phyloP scores from a whole-genome alignment of 2,113 vertebrate genomes.

The Cepphus grylle region DNA sequence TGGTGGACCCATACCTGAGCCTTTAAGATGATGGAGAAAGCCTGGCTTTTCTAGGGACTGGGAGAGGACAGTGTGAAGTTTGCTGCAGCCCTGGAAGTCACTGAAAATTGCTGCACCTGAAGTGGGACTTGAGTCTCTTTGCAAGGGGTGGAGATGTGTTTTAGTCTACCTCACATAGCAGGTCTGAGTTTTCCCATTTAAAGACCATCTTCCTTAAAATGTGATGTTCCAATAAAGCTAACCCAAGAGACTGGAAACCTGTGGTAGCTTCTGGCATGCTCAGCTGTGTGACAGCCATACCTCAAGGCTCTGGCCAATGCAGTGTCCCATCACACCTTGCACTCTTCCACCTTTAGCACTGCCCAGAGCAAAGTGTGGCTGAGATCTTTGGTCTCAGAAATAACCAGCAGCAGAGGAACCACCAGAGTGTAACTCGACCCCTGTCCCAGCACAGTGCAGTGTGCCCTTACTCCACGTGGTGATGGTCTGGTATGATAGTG shows the following conservation, averaged over 20 bases:
- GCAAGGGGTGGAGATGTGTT: not conserved
- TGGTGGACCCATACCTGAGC: not conserved
- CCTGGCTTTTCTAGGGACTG: fast-evolving
- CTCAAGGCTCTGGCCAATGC: not conserved
- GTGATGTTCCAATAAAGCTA: not conserved
- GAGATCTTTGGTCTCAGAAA: not conserved
- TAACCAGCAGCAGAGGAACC: not conserved
- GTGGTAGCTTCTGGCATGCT: not conserved
- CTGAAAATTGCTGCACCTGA: not conserved
- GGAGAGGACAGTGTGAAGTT: not conserved
- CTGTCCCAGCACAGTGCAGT: not conserved
- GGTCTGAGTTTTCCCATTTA: not conserved
- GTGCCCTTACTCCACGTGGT: not conserved
- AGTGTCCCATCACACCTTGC: not conserved
- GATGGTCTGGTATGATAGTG: not conserved
- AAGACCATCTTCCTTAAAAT: not conserved
- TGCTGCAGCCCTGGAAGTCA: not conserved
- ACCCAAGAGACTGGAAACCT: not conserved
- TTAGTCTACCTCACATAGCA: not conserved
- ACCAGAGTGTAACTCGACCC: not conserved
- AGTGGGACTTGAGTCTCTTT: not conserved
- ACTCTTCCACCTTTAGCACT: not conserved
- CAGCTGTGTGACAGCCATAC: not conserved
- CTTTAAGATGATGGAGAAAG: not conserved
- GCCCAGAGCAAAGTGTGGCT: not conserved